These are phyloP conservation scores for Cephonodes hylas DNA, from an alignment of 2,888 invertebrate genomes.

Conservation along the genomic window DNA sequence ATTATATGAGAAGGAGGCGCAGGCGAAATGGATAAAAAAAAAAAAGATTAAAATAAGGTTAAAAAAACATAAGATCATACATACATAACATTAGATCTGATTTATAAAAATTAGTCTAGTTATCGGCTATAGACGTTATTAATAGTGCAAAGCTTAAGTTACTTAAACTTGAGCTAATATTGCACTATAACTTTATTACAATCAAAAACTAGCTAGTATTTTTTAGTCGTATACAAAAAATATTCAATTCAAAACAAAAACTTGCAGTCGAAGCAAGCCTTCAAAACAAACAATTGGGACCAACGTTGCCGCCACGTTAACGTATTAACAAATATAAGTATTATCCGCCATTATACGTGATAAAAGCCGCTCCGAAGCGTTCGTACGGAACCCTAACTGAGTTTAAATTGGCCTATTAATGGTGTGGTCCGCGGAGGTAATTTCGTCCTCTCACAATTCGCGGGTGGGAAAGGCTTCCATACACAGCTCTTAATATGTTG, in stretches of 20 bases:
- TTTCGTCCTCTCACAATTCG: constrained; percentile 33
- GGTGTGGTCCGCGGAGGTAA: constrained; percentile 39
- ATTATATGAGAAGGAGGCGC: no score
- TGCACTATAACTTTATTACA: no score
- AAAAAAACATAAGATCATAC: no score
- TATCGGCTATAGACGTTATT: no score
- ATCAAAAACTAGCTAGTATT: no score
- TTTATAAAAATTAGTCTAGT: no score
- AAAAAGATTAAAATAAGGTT: no score
- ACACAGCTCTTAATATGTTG: not conserved
- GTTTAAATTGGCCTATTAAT: constrained; percentile 57
- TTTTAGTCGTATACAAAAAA: not conserved
- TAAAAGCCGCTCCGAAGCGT: constrained; percentile 47
- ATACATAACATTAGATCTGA: no score
- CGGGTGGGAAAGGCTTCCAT: constrained; percentile 14
- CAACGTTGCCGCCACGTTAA: constrained; percentile 19
- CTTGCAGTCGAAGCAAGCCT: not conserved
- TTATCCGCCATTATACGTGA: constrained; percentile 51
- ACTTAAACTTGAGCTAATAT: no score
- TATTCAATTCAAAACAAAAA: not conserved
- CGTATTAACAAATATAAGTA: constrained; percentile 39
- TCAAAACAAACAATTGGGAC: not conserved
- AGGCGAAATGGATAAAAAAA: no score
- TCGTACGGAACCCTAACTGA: constrained; percentile 52
- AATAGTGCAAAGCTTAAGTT: no score